Conservation (phyloP, 2,888 invertebrate species). For the Catocala nupta region DNA sequence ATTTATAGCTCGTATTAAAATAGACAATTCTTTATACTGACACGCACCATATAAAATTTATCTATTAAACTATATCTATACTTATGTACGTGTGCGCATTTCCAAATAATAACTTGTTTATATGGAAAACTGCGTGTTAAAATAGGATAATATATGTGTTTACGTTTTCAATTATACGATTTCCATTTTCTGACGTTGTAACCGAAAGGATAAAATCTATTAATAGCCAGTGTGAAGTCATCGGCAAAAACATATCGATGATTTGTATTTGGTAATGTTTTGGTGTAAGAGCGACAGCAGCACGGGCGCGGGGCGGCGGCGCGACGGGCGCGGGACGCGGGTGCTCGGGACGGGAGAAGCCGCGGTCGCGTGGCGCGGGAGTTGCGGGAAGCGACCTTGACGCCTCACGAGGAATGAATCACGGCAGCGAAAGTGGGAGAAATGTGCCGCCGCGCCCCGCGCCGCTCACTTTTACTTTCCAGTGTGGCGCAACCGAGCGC, state of each 20-base stretch:
- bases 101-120: slow-evolving; percentile 45
- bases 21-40: neutral
- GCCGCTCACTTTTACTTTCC: slow-evolving; percentile 86
- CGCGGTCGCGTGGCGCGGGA: slow-evolving; percentile 64
- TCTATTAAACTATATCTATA: neutral
- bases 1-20: slow-evolving; percentile 18
- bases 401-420: slow-evolving; percentile 74
- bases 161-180: slow-evolving; percentile 31
- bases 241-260: neutral
- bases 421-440: slow-evolving; percentile 87
- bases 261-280: slow-evolving; percentile 1
- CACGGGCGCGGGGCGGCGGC: slow-evolving; percentile 16
- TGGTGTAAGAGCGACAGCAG: neutral
- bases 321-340: slow-evolving; percentile 40
- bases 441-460: slow-evolving; percentile 83
- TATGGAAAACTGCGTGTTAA: slow-evolving; percentile 46
- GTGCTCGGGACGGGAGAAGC: slow-evolving; percentile 57
- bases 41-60: neutral
- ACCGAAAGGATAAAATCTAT: slow-evolving; percentile 11
- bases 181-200: slow-evolving; percentile 27
- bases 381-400: slow-evolving; percentile 83
- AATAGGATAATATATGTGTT: slow-evolving; percentile 32
- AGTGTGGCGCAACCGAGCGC: slow-evolving; percentile 85
- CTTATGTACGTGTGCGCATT: slow-evolving; percentile 24
- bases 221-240: slow-evolving; percentile 1